These are phyloP conservation scores for Knipowitschia caucasica DNA, from an alignment of 2,797 vertebrate genomes.

Conservation along the genomic window DNA sequence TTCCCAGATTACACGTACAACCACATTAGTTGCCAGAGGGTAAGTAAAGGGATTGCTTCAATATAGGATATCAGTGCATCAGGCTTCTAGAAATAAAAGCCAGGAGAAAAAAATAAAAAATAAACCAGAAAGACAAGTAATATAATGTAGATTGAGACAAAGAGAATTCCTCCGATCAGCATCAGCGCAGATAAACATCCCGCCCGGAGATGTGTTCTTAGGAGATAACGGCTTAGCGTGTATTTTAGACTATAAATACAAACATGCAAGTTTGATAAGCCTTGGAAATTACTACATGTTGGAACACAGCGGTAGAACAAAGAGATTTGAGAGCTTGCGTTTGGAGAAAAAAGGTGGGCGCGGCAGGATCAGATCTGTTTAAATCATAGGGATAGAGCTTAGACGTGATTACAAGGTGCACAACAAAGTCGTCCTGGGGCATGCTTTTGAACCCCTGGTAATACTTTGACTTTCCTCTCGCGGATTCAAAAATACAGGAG, in stretches of 20 bases:
- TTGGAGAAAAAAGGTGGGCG: constrained; percentile 58
- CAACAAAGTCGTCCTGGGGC: constrained; percentile 12
- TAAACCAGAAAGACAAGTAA: constrained; percentile 66
- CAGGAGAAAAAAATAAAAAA: constrained; percentile 50
- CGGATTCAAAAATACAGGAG: constrained; percentile 38
- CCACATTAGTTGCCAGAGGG: constrained; percentile 61
- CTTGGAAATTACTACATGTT: constrained; percentile 67
- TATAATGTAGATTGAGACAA: constrained; percentile 66
- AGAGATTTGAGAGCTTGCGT: constrained; percentile 69
- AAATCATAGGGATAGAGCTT: constrained; percentile 48
- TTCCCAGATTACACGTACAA: constrained; percentile 74
- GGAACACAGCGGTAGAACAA: constrained; percentile 71
- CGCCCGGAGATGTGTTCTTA: constrained; percentile 69
- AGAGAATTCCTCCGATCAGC: constrained; percentile 64
- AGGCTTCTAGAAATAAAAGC: constrained; percentile 54
- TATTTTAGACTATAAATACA: constrained; percentile 22
- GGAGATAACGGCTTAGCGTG: constrained; percentile 63
- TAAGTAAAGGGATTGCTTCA: constrained; percentile 61
- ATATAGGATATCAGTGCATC: constrained; percentile 63
- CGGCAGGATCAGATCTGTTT: constrained; percentile 51
- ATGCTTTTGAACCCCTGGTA: constrained; percentile 3
- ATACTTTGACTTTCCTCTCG: constrained; percentile 21
- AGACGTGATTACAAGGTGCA: constrained; percentile 45
- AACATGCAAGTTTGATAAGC: constrained; percentile 62
- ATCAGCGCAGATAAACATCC: constrained; percentile 72